Percentiles rank a stretch among this genome's conserved stretches.
These are phyloP conservation scores for Xyrauchen texanus DNA, from an alignment of 2,113 vertebrate genomes.

Conservation along the genomic window DNA sequence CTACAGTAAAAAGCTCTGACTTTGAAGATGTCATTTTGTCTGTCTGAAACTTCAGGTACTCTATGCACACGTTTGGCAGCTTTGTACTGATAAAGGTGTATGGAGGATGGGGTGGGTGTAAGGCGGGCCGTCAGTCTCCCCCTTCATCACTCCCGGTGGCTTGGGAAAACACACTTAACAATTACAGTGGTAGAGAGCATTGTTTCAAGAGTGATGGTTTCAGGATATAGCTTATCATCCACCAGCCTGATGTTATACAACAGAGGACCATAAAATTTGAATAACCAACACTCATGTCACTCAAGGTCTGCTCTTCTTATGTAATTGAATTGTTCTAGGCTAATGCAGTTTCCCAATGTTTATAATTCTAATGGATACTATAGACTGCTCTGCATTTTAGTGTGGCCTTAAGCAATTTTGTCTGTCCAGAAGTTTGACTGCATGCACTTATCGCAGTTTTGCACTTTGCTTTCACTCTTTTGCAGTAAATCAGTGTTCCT, in stretches of 20 bases:
- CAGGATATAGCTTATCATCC: conserved; percentile 34
- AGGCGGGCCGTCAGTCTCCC: background rate
- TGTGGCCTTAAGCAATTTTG: no score
- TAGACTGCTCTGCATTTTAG: background rate
- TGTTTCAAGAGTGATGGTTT: conserved; percentile 22
- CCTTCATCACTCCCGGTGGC: background rate
- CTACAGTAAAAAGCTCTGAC: conserved; percentile 54
- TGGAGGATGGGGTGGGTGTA: conserved; percentile 6
- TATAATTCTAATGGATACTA: background rate
- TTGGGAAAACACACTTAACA: conserved; percentile 24
- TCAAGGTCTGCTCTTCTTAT: conserved; percentile 14
- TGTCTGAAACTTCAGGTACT: background rate
- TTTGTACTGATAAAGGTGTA: conserved; percentile 54
- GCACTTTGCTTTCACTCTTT: background rate
- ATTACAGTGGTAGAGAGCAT: conserved; percentile 2
- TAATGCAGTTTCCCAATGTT: conserved; percentile 4
- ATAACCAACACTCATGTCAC: background rate
- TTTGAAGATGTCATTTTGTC: conserved; percentile 63
- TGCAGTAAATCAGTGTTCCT: background rate
- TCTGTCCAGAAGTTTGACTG: no score
- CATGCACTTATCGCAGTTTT: no score
- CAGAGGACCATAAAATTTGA: conserved; percentile 19
- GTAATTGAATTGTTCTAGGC: background rate
- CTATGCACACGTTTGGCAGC: background rate
- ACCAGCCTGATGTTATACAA: conserved; percentile 2